phyloP scores from a whole-genome alignment of 2,113 vertebrate species.

The Choloepus hoffmanni region DNA sequence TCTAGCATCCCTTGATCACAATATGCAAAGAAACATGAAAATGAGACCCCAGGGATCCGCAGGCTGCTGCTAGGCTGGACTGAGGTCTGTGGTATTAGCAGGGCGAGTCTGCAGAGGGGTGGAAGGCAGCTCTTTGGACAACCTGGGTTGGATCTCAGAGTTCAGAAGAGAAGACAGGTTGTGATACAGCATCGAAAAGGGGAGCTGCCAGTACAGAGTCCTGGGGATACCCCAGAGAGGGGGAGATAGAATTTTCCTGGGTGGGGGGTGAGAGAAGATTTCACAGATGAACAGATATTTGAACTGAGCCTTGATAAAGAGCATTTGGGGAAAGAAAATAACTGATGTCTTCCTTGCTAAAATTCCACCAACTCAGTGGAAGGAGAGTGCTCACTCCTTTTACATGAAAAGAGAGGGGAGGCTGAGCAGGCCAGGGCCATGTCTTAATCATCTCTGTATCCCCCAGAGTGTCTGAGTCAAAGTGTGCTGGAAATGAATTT shows the following conservation, averaged over 20 bases:
- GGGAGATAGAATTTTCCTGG: not conserved
- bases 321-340: not conserved
- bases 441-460: slow-evolving; percentile 35
- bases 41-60: not conserved
- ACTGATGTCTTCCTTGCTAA: not conserved
- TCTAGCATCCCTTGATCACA: not conserved
- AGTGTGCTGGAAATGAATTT: slow-evolving; percentile 27
- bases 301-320: not conserved
- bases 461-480: not conserved
- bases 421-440: not conserved
- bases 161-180: not conserved
- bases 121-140: not conserved
- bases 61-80: not conserved
- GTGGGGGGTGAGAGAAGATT: not conserved
- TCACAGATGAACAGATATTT: not conserved
- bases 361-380: slow-evolving; percentile 2
- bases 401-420: slow-evolving; percentile 39
- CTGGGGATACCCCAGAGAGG: not conserved
- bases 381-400: not conserved
- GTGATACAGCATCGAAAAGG: not conserved
- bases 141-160: accelerated
- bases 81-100: not conserved
- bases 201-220: accelerated
- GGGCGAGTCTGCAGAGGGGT: not conserved
- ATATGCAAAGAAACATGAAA: not conserved